Evolutionary conservation across 2,113 vertebrate species (phyloP).

Genomic region (Synodontis membranacea): DNA sequence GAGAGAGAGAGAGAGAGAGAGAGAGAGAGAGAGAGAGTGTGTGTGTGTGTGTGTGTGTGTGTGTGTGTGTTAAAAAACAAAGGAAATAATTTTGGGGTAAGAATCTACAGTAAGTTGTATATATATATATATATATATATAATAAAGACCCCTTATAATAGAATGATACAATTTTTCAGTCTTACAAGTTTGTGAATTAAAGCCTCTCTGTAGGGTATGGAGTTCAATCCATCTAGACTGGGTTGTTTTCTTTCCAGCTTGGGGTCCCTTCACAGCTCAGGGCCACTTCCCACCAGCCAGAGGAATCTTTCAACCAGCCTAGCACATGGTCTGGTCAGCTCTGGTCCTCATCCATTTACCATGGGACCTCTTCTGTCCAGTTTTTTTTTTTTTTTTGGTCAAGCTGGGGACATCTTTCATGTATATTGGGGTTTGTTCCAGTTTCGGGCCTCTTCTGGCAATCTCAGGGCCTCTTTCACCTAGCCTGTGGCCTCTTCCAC

Average conservation of each 20-base stretch:
- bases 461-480: background rate
- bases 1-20: too few relatives aligned
- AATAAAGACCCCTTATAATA: background rate
- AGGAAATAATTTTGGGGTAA: background rate
- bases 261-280: background rate
- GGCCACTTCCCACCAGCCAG: background rate
- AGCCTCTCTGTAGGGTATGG: background rate
- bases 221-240: background rate
- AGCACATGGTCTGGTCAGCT: background rate
- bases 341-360: background rate
- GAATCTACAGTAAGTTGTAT: background rate
- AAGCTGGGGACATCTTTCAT: background rate
- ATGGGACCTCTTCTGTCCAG: background rate
- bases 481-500: background rate
- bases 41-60: too few relatives aligned
- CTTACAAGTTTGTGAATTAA: background rate
- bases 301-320: background rate
- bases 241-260: background rate
- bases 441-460: background rate
- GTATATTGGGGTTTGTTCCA: background rate
- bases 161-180: background rate
- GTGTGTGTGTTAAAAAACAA: background rate
- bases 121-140: too few relatives aligned
- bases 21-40: too few relatives aligned
- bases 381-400: background rate